Evolutionary conservation across 2,113 vertebrate genomes (phyloP).

Genomic region (Ptyas mucosa): DNA sequence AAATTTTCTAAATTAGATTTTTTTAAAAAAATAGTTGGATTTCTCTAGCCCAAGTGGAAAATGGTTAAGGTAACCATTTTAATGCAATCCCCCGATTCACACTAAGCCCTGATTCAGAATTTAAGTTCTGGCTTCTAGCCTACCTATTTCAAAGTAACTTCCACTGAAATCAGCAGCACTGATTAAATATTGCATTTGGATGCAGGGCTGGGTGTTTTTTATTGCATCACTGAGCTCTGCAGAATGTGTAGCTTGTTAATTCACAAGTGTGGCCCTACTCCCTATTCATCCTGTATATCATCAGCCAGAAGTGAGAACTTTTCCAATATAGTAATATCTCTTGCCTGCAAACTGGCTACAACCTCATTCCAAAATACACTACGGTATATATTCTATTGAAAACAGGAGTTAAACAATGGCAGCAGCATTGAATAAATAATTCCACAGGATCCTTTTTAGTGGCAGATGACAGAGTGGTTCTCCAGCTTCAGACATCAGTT

Average conservation of each 20-base stretch:
- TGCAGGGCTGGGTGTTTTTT: neutral
- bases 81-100: slow-evolving; percentile 5
- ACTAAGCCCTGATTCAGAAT: neutral
- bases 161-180: neutral
- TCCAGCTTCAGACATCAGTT: neutral
- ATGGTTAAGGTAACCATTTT: slow-evolving; percentile 22
- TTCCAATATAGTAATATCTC: neutral
- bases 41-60: slow-evolving; percentile 58
- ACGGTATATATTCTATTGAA: neutral
- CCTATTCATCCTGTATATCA: neutral
- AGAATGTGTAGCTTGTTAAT: neutral
- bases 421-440: neutral
- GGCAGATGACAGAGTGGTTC: neutral
- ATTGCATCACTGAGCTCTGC: neutral
- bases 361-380: neutral
- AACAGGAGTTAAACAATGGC: neutral
- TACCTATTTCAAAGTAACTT: neutral
- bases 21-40: slow-evolving; percentile 39
- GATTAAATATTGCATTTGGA: neutral
- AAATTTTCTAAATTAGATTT: slow-evolving; percentile 16
- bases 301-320: neutral
- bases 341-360: neutral
- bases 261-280: neutral
- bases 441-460: neutral
- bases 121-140: neutral